A percentile compares a stretch with the other conserved stretches of the same genome.
These are phyloP conservation scores for Hybognathus amarus DNA, from an alignment of 2,797 vertebrate species.

Conservation along the genomic window DNA sequence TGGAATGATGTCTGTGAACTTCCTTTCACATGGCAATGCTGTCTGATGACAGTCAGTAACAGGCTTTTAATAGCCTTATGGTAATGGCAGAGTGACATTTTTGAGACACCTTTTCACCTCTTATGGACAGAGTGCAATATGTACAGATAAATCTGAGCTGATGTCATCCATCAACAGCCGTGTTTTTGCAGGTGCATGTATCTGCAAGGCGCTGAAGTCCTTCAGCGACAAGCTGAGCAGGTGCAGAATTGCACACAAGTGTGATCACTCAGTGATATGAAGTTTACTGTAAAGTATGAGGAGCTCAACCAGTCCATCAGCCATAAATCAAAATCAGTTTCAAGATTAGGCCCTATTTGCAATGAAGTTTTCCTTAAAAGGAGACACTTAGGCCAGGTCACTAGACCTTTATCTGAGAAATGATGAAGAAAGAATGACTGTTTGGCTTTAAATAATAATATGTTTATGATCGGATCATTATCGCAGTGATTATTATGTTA, in stretches of 20 bases:
- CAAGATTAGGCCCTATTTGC: background rate
- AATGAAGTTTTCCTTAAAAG: constrained; percentile 19
- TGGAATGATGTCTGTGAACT: constrained; percentile 32
- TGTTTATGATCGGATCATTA: too few species aligned
- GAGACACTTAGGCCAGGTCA: constrained; percentile 2
- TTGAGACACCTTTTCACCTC: constrained; percentile 19
- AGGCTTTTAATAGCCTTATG: constrained; percentile 35
- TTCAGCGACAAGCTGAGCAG: constrained; percentile 16
- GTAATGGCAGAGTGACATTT: constrained; percentile 26
- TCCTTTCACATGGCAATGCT: constrained; percentile 30
- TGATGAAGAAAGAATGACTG: background rate
- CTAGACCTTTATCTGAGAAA: background rate
- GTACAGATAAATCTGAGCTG: constrained; percentile 26
- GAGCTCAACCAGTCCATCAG: background rate
- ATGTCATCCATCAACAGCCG: constrained; percentile 22
- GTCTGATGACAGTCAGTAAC: constrained; percentile 20
- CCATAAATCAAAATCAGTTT: background rate
- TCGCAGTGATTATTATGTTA: too few species aligned
- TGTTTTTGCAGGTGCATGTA: constrained; percentile 32
- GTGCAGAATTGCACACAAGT: constrained; percentile 16
- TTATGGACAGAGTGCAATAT: constrained; percentile 29
- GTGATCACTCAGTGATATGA: constrained; percentile 17
- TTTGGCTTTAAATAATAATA: too few species aligned
- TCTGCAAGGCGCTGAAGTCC: constrained; percentile 1
- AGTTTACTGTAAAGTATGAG: constrained; percentile 23